These are phyloP conservation scores for Brienomyrus longianalis DNA, from an alignment of 2,113 vertebrate species.

Conservation along the genomic window DNA sequence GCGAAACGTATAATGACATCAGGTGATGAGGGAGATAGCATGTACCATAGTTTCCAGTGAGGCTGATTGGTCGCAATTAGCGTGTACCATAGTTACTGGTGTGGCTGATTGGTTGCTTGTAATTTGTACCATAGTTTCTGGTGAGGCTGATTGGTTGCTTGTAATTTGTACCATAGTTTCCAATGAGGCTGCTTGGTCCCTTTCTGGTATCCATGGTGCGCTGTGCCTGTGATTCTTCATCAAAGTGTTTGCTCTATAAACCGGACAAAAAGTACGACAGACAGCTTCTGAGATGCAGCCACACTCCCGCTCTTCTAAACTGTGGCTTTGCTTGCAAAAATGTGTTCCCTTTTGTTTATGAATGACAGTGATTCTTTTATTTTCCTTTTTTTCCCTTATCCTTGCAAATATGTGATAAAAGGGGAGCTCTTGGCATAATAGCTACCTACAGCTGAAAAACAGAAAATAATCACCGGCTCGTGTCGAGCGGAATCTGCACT, in stretches of 20 bases:
- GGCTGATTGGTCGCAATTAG: neutral
- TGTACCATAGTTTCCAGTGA: neutral
- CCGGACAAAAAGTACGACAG: neutral
- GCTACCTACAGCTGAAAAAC: constrained; percentile 36
- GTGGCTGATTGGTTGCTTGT: neutral
- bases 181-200: neutral
- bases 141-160: neutral
- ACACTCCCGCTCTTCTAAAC: neutral
- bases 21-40: neutral
- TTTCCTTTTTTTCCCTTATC: constrained; percentile 13
- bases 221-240: neutral
- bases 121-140: neutral
- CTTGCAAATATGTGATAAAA: constrained; percentile 28
- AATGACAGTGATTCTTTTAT: constrained; percentile 24
- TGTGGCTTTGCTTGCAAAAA: constrained; percentile 17
- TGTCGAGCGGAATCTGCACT: constrained; percentile 20
- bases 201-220: neutral
- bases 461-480: constrained; percentile 25
- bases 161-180: neutral
- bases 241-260: neutral
- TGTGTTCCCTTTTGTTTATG: constrained; percentile 9
- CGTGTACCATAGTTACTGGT: neutral
- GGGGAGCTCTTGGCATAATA: constrained; percentile 30
- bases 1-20: neutral
- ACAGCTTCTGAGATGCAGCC: neutral